Evolutionary conservation across 2,797 vertebrate species (phyloP).

Genomic region (Girardinus metallicus): DNA sequence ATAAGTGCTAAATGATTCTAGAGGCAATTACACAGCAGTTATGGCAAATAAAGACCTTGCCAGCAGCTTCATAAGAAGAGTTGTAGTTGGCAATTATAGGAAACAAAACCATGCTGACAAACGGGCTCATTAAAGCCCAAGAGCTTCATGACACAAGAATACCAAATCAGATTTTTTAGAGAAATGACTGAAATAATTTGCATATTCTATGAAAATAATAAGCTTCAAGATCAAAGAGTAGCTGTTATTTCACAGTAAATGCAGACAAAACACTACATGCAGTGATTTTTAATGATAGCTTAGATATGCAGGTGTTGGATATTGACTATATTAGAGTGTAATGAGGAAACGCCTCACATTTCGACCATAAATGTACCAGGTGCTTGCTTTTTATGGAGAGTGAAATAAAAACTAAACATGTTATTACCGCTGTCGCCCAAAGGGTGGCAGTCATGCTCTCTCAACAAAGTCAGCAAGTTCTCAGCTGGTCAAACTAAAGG

Average conservation of each 20-base stretch:
- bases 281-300: not conserved
- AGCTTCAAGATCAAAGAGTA: not conserved
- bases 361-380: not conserved
- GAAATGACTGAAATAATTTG: not conserved
- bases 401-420: not conserved
- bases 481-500: constrained; percentile 27
- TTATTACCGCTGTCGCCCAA: constrained; percentile 41
- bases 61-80: constrained; percentile 1
- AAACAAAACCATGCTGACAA: constrained; percentile 4
- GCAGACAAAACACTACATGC: not conserved
- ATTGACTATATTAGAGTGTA: not conserved
- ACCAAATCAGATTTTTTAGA: not conserved
- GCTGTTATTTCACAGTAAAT: not conserved
- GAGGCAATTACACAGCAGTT: constrained; percentile 1
- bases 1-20: not conserved
- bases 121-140: not conserved
- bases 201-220: not conserved
- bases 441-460: constrained; percentile 66
- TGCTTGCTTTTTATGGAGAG: not conserved
- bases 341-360: not conserved
- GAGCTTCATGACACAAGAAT: not conserved
- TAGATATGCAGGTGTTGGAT: not conserved
- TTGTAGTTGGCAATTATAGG: not conserved
- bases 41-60: not conserved
- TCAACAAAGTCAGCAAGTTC: not conserved